These are phyloP conservation scores for Drosophila picticornis DNA, from an alignment of 2,888 invertebrate genomes.

Conservation along the genomic window DNA sequence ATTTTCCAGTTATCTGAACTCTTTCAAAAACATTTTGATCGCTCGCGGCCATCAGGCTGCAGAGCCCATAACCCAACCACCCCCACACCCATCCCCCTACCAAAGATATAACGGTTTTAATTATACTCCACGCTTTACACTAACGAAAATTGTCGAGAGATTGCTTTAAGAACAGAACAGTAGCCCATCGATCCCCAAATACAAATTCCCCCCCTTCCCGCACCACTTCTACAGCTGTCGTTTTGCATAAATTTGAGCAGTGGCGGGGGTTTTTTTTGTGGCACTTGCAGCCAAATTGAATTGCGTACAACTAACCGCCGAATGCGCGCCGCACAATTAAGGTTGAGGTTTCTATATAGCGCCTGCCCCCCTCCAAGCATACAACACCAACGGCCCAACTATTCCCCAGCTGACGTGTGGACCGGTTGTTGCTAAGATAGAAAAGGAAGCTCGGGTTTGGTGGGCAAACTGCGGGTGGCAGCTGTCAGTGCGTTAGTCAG, in stretches of 20 bases:
- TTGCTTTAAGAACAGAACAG: slow-evolving; percentile 39
- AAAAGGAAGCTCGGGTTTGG: not conserved
- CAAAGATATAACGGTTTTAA: slow-evolving; percentile 32
- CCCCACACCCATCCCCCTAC: not conserved
- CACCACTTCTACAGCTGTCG: slow-evolving; percentile 41
- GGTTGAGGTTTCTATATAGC: slow-evolving; percentile 67
- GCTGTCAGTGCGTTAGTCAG: slow-evolving; percentile 80
- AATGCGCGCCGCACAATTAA: slow-evolving; percentile 80
- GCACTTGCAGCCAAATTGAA: slow-evolving; percentile 77
- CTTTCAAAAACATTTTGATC: slow-evolving; percentile 62
- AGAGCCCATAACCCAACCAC: not conserved
- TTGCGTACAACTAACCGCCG: slow-evolving; percentile 78
- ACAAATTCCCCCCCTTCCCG: not conserved
- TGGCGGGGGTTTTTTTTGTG: not conserved
- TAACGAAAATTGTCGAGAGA: slow-evolving; percentile 18
- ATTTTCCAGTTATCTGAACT: slow-evolving; percentile 82
- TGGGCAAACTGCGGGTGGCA: slow-evolving; percentile 70
- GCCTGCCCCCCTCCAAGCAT: not conserved
- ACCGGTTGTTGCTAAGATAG: slow-evolving; percentile 1
- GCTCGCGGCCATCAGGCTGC: slow-evolving; percentile 37
- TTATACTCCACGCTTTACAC: slow-evolving; percentile 54
- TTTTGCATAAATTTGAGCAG: slow-evolving; percentile 55
- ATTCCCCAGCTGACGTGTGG: slow-evolving; percentile 31
- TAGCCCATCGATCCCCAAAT: not conserved
- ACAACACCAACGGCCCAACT: not conserved